These are phyloP conservation scores for Unio pictorum DNA, from an alignment of 2,888 invertebrate genomes.

Conservation along the genomic window DNA sequence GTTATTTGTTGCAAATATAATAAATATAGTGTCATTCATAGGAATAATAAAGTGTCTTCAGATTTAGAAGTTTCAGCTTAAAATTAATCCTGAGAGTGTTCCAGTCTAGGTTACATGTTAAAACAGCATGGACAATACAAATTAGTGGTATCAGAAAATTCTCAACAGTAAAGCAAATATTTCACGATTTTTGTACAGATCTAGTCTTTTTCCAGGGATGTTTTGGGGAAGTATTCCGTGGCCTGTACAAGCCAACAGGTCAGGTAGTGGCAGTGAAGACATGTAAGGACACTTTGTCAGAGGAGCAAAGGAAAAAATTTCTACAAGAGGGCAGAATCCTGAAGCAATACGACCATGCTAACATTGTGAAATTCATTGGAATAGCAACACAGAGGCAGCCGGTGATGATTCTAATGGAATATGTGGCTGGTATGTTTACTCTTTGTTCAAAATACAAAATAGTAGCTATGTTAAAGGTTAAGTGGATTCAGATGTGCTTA, in stretches of 20 bases:
- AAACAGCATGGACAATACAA: no score
- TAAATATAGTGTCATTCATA: no score
- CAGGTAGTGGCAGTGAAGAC: conserved; percentile 94
- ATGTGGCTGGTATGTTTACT: conserved; percentile 73
- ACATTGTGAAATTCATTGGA: conserved; percentile 95
- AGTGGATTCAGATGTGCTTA: not conserved
- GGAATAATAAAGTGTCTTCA: no score
- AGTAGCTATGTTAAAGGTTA: not conserved
- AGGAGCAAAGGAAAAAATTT: conserved; percentile 94
- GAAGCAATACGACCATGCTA: conserved; percentile 97
- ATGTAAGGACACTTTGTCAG: conserved; percentile 92
- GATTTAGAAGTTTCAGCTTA: no score
- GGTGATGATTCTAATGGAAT: conserved; percentile 99
- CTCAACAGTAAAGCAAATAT: not conserved
- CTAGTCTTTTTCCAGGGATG: conserved; percentile 81
- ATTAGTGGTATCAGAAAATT: no score
- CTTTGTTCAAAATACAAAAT: not conserved
- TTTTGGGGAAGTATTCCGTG: conserved; percentile 97
- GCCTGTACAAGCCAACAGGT: conserved; percentile 80
- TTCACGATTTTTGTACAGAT: not conserved
- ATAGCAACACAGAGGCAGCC: conserved; percentile 98
- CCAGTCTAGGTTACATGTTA: no score
- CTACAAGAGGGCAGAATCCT: conserved; percentile 94
- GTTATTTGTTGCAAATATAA: no score
- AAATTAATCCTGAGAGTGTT: no score